phyloP scores from a whole-genome alignment of 2,797 vertebrate genomes.

The Eospalax fontanierii region DNA sequence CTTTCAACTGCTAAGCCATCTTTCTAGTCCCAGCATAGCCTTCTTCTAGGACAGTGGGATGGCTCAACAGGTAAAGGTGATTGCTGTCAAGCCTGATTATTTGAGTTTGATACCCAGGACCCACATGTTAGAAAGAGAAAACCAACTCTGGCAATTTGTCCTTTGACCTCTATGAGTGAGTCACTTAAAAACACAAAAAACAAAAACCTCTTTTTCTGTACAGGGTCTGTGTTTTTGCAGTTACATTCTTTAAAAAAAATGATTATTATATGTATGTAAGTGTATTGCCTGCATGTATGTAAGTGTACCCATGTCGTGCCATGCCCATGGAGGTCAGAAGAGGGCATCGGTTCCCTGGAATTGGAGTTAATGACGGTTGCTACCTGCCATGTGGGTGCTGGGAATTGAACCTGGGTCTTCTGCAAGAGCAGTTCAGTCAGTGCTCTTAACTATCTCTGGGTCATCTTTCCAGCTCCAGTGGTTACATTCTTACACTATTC shows the following conservation, averaged over 20 bases:
- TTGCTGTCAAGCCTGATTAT: neutral
- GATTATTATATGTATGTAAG: too few relatives aligned
- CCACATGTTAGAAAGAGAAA: neutral
- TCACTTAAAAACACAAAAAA: neutral
- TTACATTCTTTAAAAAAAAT: conserved; percentile 2
- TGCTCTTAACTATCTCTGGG: too few relatives aligned
- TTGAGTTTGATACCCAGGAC: neutral
- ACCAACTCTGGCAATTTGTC: neutral
- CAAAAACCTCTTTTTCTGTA: neutral
- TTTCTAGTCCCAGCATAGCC: neutral
- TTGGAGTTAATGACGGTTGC: too few relatives aligned
- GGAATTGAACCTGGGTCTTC: too few relatives aligned
- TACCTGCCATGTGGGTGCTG: too few relatives aligned
- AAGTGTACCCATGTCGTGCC: too few relatives aligned
- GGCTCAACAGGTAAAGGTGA: neutral
- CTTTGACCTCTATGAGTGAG: neutral
- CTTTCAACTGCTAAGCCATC: too few relatives aligned
- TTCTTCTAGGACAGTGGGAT: neutral
- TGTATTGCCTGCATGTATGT: too few relatives aligned
- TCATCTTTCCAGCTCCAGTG: neutral
- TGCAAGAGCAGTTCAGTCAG: too few relatives aligned
- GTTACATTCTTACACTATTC: neutral
- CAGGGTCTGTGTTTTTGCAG: conserved; percentile 7
- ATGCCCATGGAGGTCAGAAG: too few relatives aligned
- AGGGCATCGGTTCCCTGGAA: too few relatives aligned